A percentile compares a stretch with the other conserved stretches of the same genome.
Evolutionary conservation across 2,113 vertebrate genomes (phyloP).

Genomic region (Phyllostomus hastatus): DNA sequence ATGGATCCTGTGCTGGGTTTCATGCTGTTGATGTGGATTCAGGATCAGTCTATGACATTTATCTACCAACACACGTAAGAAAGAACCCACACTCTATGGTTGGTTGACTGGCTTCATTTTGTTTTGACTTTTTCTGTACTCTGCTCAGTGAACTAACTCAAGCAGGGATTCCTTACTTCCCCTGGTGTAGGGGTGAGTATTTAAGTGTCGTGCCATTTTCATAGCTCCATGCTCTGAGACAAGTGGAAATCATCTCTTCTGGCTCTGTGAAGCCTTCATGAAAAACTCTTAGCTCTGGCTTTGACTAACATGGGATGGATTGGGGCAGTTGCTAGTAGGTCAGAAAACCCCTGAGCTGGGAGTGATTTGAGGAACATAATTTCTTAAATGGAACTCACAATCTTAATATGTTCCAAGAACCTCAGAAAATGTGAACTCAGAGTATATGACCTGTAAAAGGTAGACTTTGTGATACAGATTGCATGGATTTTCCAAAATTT

Average conservation of each 20-base stretch:
- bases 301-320: conserved; percentile 60
- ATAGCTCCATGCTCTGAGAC: not conserved
- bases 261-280: not conserved
- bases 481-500: not conserved
- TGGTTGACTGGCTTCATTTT: conserved; percentile 68
- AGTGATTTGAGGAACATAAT: not conserved
- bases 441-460: not conserved
- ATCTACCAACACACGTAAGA: conserved; percentile 97
- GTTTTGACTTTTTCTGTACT: conserved; percentile 57
- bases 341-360: not conserved
- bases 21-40: conserved; percentile 98
- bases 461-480: not conserved
- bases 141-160: conserved; percentile 57
- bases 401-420: not conserved
- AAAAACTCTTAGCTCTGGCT: not conserved
- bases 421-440: not conserved
- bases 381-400: not conserved
- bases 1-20: conserved; percentile 95
- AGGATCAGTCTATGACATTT: conserved; percentile 98
- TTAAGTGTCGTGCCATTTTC: not conserved
- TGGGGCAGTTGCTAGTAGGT: not conserved
- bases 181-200: conserved; percentile 53
- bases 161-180: conserved; percentile 47
- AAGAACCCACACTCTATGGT: conserved; percentile 67
- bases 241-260: not conserved